Percentiles rank a stretch among this genome's conserved stretches.
phyloP scores from a whole-genome alignment of 2,888 invertebrate genomes.

The Holacanthella duospinosa region DNA sequence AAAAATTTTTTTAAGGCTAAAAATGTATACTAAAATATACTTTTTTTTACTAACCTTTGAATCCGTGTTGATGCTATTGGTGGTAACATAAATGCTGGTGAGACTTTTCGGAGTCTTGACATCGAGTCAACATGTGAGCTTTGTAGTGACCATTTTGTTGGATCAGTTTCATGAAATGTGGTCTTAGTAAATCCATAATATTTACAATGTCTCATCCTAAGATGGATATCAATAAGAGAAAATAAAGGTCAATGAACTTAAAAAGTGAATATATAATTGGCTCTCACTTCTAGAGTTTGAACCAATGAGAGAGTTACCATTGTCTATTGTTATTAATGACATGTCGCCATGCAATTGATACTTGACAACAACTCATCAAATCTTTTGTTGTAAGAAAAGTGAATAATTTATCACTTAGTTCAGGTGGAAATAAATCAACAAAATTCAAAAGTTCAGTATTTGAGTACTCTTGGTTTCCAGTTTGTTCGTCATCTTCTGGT shows the following conservation, averaged over 20 bases:
- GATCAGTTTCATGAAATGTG: neutral
- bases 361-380: conserved; percentile 13
- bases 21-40: neutral
- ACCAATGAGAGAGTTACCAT: too few species aligned
- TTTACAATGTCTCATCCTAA: conserved; percentile 8
- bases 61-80: conserved; percentile 1
- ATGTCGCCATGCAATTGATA: conserved; percentile 14
- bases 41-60: neutral
- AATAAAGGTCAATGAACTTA: neutral
- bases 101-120: neutral
- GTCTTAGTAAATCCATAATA: neutral
- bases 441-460: conserved; percentile 1
- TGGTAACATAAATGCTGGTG: conserved; percentile 13
- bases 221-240: neutral
- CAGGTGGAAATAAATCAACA: conserved; percentile 12
- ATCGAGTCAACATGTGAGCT: conserved; percentile 10
- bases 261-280: neutral
- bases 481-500: neutral
- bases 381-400: conserved; percentile 16
- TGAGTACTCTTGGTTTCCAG: neutral
- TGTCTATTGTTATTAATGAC: conserved; percentile 18
- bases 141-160: conserved; percentile 6
- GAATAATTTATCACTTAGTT: conserved; percentile 17
- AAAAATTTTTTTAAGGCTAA: neutral
- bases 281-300: too few species aligned